A percentile compares a stretch with the other conserved stretches of the same genome.
Evolutionary conservation across 2,113 vertebrate genomes (phyloP).

Genomic region (Cavia porcellus): DNA sequence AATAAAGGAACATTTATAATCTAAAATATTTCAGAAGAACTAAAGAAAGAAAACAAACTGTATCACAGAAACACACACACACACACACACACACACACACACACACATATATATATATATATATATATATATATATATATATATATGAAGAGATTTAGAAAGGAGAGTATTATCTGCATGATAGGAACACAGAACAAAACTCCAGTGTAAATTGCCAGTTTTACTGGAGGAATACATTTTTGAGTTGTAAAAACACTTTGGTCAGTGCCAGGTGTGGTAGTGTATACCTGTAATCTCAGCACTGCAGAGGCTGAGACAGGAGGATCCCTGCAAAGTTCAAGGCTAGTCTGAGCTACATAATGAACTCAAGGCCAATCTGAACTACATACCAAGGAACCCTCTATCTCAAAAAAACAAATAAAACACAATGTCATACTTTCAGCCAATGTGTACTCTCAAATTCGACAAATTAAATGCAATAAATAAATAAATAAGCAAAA

Average conservation of each 20-base stretch:
- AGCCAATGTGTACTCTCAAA: background rate
- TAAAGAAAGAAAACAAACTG: conserved; percentile 11
- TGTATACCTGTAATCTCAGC: background rate
- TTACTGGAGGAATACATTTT: background rate
- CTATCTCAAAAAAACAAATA: background rate
- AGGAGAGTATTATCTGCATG: background rate
- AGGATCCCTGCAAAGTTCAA: background rate
- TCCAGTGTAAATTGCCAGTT: background rate
- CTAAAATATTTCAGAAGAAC: conserved; percentile 13
- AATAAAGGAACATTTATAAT: background rate
- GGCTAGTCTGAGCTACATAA: background rate
- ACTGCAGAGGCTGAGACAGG: background rate
- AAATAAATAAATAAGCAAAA: background rate
- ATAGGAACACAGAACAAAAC: background rate
- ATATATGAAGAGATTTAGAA: too few species aligned
- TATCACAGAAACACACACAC: conserved; percentile 31
- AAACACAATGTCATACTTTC: background rate
- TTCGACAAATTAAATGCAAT: background rate
- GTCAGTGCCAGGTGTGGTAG: background rate
- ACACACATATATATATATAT: too few species aligned
- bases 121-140: too few species aligned
- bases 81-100: too few species aligned
- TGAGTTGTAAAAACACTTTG: conserved; percentile 20
- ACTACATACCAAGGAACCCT: background rate
- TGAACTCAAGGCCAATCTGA: background rate